Evolutionary conservation across 2,113 vertebrate genomes (phyloP), one percentile per base, ranked within the genome.

Genomic region (Tenrec ecaudatus): DNA sequence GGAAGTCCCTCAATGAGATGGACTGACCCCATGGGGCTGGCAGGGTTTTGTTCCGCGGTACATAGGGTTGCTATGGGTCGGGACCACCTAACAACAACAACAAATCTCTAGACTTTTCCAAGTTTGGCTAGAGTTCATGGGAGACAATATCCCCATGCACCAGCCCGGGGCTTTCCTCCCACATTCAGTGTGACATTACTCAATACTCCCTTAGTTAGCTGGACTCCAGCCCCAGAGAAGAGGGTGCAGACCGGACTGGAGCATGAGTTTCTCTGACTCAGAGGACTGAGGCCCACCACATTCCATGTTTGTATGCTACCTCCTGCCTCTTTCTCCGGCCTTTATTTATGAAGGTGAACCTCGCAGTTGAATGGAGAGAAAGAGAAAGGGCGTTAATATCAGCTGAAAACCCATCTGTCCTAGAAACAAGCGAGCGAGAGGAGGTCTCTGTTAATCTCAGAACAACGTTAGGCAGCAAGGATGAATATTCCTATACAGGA

Each of bases 151-250:
- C 75, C 11, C 68, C 36, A n/a, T 8, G 6, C 17, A 19, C 9
- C 6, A 36, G 33, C n/a, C n/a, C 2, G 2, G 17, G 71, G 19
- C 62, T 77, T 68, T 64, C 31, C 31, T 53, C 57, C 33, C 38
- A n/a, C 57, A 73, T 58, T 86, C 71, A 86, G 82, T 84, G 82
- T 64, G 64, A 40, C 86, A 40, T 89, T 66, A 91, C 38, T 71
- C 81, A 94, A 57, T 62, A 38, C 29, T 29, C 40, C 25, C 40
- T 62, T 47, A 69, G 58, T 78, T 53, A 86, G 66, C 31, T 60
- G 58, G 78, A 73, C 75, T 68, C n/a, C 78, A 88, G 27, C n/a
- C 31, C 78, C 73, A 40, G 66, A 66, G 60, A 4, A 62, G 16
- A 19, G 19, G 60, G 60, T 62, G 5, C 7, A 60, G 60, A 62